Base-by-base conservation (phyloP, 2,113 vertebrate species). In the human region DNA sequence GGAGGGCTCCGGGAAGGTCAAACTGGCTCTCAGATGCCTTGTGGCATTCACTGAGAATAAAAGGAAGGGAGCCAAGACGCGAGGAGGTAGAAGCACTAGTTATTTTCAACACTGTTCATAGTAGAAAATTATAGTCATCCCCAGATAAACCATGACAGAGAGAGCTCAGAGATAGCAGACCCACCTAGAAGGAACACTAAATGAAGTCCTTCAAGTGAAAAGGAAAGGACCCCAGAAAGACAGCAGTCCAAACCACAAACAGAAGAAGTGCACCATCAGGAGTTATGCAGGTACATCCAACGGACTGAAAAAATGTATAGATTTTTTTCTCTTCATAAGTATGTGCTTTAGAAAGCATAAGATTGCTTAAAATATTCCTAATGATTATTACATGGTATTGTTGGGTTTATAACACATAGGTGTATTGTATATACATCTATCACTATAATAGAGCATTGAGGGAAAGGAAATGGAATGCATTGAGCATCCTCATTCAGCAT, bases 401-500 rank as follows among this genome's bases (percentile, higher is more conserved):
- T n/a, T 70, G 48, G 27, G 27, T 85, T 93, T 43, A 6, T 20
- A 48, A 30, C 16, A 16, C 9, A 27, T 22, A 27, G 27, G 40
- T 20, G 30, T 48, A 32, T 48, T 38, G 11, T 83, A 5, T n/a
- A 18, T 43, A 5, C 10, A 43, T 78, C 13, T 55, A 61, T 17
- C 22, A 18, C 38, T 72, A 14, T 61, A 43, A 59, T 0, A 68
- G 70, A 79, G 48, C 13, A 40, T 32, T 14, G 38, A 66, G 32
- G 14, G 13, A 16, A 59, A 57, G 32, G 55, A 45, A 25, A 22
- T 8, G 7, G 25, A 14, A 35, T 6, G 23, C 23, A 5, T 0
- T 4, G n/a, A 30, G 8, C 8, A 2, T 22, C 10, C 0, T 22
- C 55, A n/a, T 18, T 61, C 13, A 27, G 40, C 32, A 5, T 3